Base-by-base conservation (phyloP, 2,797 vertebrate genomes). In the Typhlichthys eigenmanni region DNA sequence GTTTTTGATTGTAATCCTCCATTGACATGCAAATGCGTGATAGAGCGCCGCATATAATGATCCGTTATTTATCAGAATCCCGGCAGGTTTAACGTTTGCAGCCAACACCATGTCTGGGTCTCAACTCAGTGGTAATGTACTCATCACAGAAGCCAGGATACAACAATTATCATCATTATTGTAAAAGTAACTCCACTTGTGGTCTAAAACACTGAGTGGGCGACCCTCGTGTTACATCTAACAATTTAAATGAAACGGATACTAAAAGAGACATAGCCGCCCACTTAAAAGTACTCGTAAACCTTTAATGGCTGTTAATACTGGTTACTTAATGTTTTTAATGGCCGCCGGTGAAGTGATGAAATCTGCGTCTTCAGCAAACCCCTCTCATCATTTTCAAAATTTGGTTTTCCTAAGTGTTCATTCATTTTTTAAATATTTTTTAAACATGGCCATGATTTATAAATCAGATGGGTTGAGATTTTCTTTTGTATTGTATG, bases 41-140 rank as follows among this genome's bases (percentile, higher is more conserved):
- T 69, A 78, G 78, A 83, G 72, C 75, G 75, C 72, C 11, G 67
- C 58, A 61, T 72, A 82, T 90, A 86, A 91, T 89, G 86, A 85
- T 1, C 38, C 38, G 76, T 86, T 72, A 60, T 88, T 78, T 84
- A 82, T 86, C 81, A 82, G 86, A 72, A 69, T 86, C 74, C 75
- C 79, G 72, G 81, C 75, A 85, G 82, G 61, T 66, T 72, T 66
- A 74, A 43, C 46, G 52, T 85, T 72, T 71, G 47, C 66, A 66
- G 79, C 80, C 67, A 68, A 85, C 79, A 71, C 66, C 67, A 63
- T 81, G 76, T 74, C 83, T 53, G 54, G 60, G 68, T 24, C 71
- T 84, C 72, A 82, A 79, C 79, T 85, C 68, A 34, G 19, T 78
- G 79, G 74, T 64, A 82, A 78, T 81, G 8, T 46, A 64, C 49